Evolutionary conservation across 2,797 vertebrate genomes (phyloP).

Genomic region (Catostomus latipinnis): DNA sequence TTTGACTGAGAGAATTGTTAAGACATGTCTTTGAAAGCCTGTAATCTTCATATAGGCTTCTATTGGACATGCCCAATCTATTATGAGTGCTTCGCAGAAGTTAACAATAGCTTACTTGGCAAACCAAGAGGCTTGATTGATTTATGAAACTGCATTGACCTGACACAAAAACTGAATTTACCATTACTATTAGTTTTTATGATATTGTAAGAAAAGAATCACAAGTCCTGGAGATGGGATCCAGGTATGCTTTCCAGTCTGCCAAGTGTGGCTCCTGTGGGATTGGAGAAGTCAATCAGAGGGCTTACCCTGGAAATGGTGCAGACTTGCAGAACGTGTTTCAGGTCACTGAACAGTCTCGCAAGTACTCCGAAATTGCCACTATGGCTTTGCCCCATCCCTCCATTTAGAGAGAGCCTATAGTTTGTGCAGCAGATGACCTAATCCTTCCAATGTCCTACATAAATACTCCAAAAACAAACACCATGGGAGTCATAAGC

Average conservation of each 20-base stretch:
- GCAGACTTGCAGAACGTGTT: constrained; percentile 51
- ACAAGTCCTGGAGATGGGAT: background rate
- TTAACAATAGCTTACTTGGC: background rate
- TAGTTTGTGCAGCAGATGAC: constrained; percentile 48
- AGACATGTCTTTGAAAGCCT: background rate
- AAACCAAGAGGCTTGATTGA: background rate
- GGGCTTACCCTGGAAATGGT: constrained; percentile 48
- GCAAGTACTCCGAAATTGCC: constrained; percentile 50
- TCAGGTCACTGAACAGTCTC: constrained; percentile 65
- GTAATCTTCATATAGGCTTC: constrained; percentile 6
- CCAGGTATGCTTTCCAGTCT: constrained; percentile 11
- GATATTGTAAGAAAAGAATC: background rate
- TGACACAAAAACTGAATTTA: background rate
- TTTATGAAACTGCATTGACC: background rate
- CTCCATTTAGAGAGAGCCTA: constrained; percentile 56
- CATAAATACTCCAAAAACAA: too few relatives aligned
- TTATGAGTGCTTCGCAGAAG: background rate
- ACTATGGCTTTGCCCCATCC: constrained; percentile 46
- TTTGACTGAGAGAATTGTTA: background rate
- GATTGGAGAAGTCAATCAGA: constrained; percentile 42
- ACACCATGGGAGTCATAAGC: too few relatives aligned
- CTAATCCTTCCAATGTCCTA: too few relatives aligned
- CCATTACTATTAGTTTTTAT: background rate
- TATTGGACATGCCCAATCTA: background rate
- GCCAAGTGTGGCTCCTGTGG: constrained; percentile 14